phyloP scores from a whole-genome alignment of 2,888 invertebrate genomes.

The Caenorhabditis sp. region DNA sequence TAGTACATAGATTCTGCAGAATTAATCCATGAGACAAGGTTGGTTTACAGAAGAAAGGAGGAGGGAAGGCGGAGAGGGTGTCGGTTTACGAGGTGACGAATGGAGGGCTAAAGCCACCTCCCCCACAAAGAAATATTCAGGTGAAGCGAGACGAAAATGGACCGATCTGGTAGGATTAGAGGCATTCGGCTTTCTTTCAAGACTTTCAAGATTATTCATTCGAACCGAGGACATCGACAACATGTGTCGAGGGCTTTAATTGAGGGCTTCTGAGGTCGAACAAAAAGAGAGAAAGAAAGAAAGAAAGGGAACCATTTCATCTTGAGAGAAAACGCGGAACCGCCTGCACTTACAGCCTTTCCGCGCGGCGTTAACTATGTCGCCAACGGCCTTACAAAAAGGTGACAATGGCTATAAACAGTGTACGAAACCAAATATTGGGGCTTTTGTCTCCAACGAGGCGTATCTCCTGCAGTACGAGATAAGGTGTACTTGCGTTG shows the following conservation, averaged over 20 bases:
- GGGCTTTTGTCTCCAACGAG: constrained; percentile 46
- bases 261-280: constrained; percentile 42
- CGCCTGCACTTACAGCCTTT: constrained; percentile 40
- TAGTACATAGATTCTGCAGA: constrained; percentile 11
- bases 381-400: constrained; percentile 43
- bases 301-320: neutral
- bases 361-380: constrained; percentile 26
- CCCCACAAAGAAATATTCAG: constrained; percentile 34
- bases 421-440: constrained; percentile 31
- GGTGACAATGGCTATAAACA: constrained; percentile 40
- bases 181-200: constrained; percentile 22
- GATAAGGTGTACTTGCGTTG: constrained; percentile 40
- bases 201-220: constrained; percentile 25
- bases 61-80: too few relatives aligned
- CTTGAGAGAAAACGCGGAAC: constrained; percentile 26
- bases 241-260: constrained; percentile 13
- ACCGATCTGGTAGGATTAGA: constrained; percentile 44
- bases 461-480: constrained; percentile 36
- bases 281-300: constrained; percentile 18
- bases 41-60: neutral
- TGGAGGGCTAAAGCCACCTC: constrained; percentile 26
- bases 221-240: constrained; percentile 24
- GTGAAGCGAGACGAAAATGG: constrained; percentile 43
- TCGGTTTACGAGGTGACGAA: constrained; percentile 32
- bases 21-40: constrained; percentile 37